Evolutionary conservation across 92 coral and sea anemone genomes (phyloP), one percentile per base, ranked within the genome.

Genomic region (Phenganax marumi): DNA sequence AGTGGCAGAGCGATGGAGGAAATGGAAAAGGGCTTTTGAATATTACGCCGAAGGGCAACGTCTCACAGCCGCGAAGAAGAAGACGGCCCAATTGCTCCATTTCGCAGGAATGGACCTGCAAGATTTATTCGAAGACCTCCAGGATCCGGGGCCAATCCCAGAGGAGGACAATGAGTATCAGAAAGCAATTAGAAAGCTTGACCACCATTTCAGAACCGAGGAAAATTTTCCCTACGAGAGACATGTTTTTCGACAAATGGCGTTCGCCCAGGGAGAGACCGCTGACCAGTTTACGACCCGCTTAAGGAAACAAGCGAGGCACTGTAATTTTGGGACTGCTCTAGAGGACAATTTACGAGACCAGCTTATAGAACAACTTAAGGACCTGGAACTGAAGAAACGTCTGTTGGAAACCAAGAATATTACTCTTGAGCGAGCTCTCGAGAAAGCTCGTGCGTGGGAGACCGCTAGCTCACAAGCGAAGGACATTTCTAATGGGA

Each of bases 261-360:
- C 68, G 26, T 81, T 64, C 39, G 54, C 46, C 10, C 76, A 88
- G 47, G 88, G 74, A 0, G 89, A 90, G 22, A 85, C 91, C 47
- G 88, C 87, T 69, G 91, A 90, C 85, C 87, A 88, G 26, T 88
- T 85, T n/a, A 81, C 86, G 46, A 71, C 81, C 24, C 85, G 86
- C 3, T 46, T 85, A 33, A 48, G 88, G n/a, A 78, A 90, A 65
- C 93, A 90, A 85, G 85, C 90, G 24, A 52, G 87, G 13, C 86
- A 74, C 70, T 85, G 92, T 70, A 78, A 87, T 77, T 90, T 90
- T 82, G 91, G 93, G 0, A 54, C 68, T 21, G 43, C 83, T 70
- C 70, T 87, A 80, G 65, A 86, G 22, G 89, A 85, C 12, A 90
- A 90, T 73, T 54, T 90, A 51, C 79, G 86, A 21, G 93, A 90